A percentile compares a stretch with the other conserved stretches of the same genome.
phyloP scores from a whole-genome alignment of 2,113 vertebrate genomes.

The Oncorhynchus kisutch region DNA sequence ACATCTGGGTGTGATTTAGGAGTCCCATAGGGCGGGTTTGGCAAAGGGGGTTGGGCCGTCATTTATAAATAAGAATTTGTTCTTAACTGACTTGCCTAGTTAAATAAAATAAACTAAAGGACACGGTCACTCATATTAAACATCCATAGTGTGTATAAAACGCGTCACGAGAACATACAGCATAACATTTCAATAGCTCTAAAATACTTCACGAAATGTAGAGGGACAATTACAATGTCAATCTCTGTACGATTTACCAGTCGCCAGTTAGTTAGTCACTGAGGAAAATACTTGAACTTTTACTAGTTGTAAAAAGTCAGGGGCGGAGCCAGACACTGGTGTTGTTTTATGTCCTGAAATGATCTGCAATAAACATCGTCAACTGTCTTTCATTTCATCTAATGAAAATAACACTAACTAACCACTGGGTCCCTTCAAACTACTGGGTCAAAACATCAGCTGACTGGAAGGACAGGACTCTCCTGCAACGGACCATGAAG shows the following conservation, averaged over 20 bases:
- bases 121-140: conserved; percentile 5
- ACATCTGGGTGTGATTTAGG: too few relatives aligned
- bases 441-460: not conserved
- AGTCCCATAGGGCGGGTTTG: too few relatives aligned
- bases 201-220: conserved; percentile 51
- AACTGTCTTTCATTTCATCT: not conserved
- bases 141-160: conserved; percentile 22
- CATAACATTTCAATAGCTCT: conserved; percentile 41
- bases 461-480: not conserved
- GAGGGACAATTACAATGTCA: conserved; percentile 39
- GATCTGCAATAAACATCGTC: not conserved
- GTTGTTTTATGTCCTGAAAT: conserved; percentile 8
- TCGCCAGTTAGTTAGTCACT: conserved; percentile 8
- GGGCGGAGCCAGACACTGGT: conserved; percentile 19
- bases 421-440: not conserved
- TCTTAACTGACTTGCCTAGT: too few relatives aligned
- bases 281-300: conserved; percentile 37
- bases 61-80: too few relatives aligned
- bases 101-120: too few relatives aligned
- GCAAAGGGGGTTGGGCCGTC: too few relatives aligned
- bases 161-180: conserved; percentile 36
- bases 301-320: conserved; percentile 35
- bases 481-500: not conserved
- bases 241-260: conserved; percentile 10
- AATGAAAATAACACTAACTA: not conserved